A percentile compares a stretch with the other conserved stretches of the same genome.
Conservation (phyloP, 2,797 vertebrate species). For the Crenuchus spilurus region DNA sequence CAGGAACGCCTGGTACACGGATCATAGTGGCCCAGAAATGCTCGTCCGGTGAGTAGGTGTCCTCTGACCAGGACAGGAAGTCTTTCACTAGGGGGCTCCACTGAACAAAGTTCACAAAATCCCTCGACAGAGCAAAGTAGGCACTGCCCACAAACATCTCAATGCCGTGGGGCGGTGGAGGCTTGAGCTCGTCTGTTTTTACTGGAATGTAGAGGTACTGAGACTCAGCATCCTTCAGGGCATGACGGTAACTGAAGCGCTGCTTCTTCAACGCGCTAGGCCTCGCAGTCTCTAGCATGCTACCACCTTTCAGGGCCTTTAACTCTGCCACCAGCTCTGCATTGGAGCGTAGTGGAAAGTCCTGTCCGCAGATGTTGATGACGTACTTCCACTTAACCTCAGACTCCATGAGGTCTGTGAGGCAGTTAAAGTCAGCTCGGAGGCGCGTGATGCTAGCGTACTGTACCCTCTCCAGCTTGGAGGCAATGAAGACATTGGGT, state of each 20-base stretch:
- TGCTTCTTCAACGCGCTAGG: slow-evolving; percentile 81
- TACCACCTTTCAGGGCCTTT: slow-evolving; percentile 80
- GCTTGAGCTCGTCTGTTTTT: slow-evolving; percentile 77
- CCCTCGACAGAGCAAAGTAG: slow-evolving; percentile 85
- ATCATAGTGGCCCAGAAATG: slow-evolving; percentile 91
- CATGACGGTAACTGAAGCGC: slow-evolving; percentile 81
- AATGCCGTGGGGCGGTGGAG: slow-evolving; percentile 78
- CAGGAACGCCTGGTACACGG: slow-evolving; percentile 83
- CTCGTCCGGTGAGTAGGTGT: slow-evolving; percentile 91
- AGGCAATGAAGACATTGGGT: slow-evolving; percentile 87
- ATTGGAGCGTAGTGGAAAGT: slow-evolving; percentile 89
- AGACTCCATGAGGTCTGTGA: slow-evolving; percentile 85
- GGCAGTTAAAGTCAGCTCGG: slow-evolving; percentile 89
- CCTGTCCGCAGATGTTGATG: slow-evolving; percentile 92
- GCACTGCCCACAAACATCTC: slow-evolving; percentile 89
- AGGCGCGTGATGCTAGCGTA: slow-evolving; percentile 89
- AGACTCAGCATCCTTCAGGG: slow-evolving; percentile 75
- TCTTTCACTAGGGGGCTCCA: slow-evolving; percentile 75
- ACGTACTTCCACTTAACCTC: slow-evolving; percentile 85
- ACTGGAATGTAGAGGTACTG: slow-evolving; percentile 79
- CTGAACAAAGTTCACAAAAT: slow-evolving; percentile 78
- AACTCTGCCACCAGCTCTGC: slow-evolving; percentile 83
- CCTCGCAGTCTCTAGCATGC: slow-evolving; percentile 86
- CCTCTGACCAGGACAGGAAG: slow-evolving; percentile 87
- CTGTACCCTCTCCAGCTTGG: slow-evolving; percentile 84